phyloP scores from a whole-genome alignment of 2,797 vertebrate genomes.

The Syngnathus acus region DNA sequence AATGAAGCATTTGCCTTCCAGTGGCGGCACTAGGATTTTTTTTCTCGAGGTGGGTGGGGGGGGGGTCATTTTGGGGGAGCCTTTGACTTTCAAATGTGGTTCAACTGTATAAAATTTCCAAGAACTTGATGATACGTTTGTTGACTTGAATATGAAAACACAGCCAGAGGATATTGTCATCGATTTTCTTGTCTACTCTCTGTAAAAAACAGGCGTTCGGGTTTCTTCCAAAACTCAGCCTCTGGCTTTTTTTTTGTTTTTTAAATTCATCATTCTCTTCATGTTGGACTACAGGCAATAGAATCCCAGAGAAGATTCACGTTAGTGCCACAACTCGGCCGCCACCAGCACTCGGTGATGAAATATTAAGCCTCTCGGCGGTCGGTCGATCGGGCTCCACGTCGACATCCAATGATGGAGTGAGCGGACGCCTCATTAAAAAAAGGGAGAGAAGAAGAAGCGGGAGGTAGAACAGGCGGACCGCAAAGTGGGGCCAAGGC shows the following conservation, averaged over 20 bases:
- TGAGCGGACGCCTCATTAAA: slow-evolving; percentile 39
- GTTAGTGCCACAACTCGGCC: neutral
- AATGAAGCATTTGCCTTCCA: too few relatives aligned
- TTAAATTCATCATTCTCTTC: neutral
- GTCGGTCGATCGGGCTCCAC: slow-evolving; percentile 11
- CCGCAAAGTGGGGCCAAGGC: slow-evolving; percentile 43
- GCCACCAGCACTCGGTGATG: neutral
- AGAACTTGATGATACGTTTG: neutral
- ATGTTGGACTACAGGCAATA: slow-evolving; percentile 1
- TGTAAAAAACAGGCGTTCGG: neutral
- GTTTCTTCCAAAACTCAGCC: neutral
- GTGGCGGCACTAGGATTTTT: too few relatives aligned
- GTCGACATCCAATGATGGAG: slow-evolving; percentile 10
- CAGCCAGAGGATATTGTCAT: neutral
- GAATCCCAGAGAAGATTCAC: slow-evolving; percentile 4
- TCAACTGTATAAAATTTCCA: neutral
- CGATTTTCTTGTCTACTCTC: neutral
- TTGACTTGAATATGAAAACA: slow-evolving; percentile 6
- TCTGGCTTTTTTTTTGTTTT: neutral
- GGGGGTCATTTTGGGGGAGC: too few relatives aligned
- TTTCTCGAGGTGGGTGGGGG: too few relatives aligned
- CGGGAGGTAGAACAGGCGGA: slow-evolving; percentile 42
- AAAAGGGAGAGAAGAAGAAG: slow-evolving; percentile 17
- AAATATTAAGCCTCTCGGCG: slow-evolving; percentile 7
- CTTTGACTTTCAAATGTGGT: neutral